Percentiles rank a stretch among this genome's conserved stretches.
Conservation (phyloP, 2,888 invertebrate genomes). For the Brachyptera putata region DNA sequence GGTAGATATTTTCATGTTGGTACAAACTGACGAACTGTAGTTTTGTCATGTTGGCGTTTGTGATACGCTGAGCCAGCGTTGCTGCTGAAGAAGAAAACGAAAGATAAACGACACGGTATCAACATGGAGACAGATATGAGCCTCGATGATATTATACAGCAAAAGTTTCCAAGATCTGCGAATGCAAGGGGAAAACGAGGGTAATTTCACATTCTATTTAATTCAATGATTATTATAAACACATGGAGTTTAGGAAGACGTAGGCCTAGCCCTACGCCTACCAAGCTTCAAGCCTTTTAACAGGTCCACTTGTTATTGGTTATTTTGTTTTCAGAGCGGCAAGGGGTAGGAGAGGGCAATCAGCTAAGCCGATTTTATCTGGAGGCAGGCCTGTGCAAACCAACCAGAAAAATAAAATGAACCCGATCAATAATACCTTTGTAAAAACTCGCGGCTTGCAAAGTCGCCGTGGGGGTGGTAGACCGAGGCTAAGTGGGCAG, state of each 20-base stretch:
- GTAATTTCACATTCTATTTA: no score
- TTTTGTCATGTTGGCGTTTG: no score
- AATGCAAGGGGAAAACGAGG: constrained; percentile 22
- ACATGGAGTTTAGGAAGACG: no score
- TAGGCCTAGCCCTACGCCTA: background rate
- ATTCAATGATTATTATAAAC: no score
- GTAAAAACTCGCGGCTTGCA: constrained; percentile 35
- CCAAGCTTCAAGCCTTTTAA: background rate
- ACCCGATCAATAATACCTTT: constrained; percentile 14
- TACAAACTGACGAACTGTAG: no score
- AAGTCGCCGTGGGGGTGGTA: constrained; percentile 33
- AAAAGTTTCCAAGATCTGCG: constrained; percentile 36
- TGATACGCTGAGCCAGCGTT: no score
- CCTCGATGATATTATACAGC: constrained; percentile 47
- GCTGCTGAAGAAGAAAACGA: no score
- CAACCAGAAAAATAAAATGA: background rate
- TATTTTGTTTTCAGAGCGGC: background rate
- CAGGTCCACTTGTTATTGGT: background rate
- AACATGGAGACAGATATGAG: constrained; percentile 38
- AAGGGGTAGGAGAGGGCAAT: background rate
- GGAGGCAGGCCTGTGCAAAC: no score
- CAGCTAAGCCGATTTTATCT: background rate
- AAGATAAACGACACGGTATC: no score
- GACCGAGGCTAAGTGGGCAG: constrained; percentile 9
- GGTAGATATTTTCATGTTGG: no score